Conservation (phyloP, 2,888 invertebrate genomes). For the Agonopterix heracliana region DNA sequence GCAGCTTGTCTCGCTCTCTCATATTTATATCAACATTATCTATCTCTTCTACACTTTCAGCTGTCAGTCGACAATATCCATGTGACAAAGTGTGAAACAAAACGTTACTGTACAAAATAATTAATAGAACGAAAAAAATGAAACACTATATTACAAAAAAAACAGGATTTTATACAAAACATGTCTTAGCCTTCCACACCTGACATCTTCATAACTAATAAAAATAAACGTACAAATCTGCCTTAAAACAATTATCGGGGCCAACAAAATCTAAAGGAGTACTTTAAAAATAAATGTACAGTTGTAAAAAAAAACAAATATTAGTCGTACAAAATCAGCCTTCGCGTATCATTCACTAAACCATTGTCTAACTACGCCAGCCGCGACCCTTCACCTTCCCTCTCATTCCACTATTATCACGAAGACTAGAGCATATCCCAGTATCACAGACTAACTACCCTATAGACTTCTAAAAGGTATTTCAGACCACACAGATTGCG, state of each 20-base stretch:
- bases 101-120: slow-evolving; percentile 55
- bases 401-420: not conserved
- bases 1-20: slow-evolving; percentile 12
- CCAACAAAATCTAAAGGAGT: slow-evolving; percentile 8
- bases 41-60: not conserved
- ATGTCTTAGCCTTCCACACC: slow-evolving; percentile 21
- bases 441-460: not conserved
- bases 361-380: slow-evolving; percentile 33
- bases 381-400: not conserved
- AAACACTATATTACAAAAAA: slow-evolving; percentile 60
- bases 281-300: slow-evolving; percentile 16
- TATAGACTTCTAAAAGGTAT: too few relatives aligned
- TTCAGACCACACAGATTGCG: too few relatives aligned
- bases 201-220: slow-evolving; percentile 9
- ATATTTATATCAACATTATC: slow-evolving; percentile 2
- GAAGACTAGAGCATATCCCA: slow-evolving; percentile 5
- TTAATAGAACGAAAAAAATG: slow-evolving; percentile 41
- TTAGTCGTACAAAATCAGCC: slow-evolving; percentile 57
- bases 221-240: not conserved
- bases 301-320: slow-evolving; percentile 26
- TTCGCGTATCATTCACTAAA: slow-evolving; percentile 50
- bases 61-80: slow-evolving; percentile 10
- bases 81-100: slow-evolving; percentile 49
- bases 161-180: slow-evolving; percentile 42
- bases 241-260: not conserved